Percentiles rank a stretch among this genome's conserved stretches.
These are phyloP conservation scores for Copidosoma aretas DNA, from an alignment of 2,888 invertebrate species.

Conservation along the genomic window DNA sequence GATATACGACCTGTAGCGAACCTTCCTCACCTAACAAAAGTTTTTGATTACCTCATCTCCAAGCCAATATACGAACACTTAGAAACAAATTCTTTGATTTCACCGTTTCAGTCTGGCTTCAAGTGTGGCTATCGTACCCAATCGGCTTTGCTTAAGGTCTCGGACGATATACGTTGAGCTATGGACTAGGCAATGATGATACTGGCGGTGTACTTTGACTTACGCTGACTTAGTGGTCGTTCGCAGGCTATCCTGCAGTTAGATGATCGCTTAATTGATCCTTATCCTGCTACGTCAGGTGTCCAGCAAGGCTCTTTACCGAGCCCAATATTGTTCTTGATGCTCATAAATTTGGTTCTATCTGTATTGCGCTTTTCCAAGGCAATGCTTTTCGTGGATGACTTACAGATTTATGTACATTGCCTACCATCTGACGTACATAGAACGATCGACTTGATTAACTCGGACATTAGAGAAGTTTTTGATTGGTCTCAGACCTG, in stretches of 20 bases:
- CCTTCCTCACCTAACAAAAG: background rate
- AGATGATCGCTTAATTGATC: background rate
- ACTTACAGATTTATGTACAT: background rate
- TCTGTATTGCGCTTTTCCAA: background rate
- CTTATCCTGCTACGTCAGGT: background rate
- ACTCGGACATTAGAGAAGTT: background rate
- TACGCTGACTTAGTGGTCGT: background rate
- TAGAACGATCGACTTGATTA: background rate
- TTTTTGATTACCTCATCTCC: background rate
- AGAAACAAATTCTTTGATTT: background rate
- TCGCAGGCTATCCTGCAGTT: background rate
- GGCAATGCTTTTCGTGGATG: background rate
- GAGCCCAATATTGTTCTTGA: background rate
- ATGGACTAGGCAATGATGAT: background rate
- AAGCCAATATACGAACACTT: background rate
- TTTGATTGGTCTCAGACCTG: no score
- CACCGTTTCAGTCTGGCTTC: background rate
- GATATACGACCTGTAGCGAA: background rate
- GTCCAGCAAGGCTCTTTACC: background rate
- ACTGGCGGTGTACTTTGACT: background rate
- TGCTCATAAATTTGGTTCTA: background rate
- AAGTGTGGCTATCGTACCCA: background rate
- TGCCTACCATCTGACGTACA: background rate
- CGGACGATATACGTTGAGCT: background rate
- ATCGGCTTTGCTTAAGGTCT: background rate